Conservation (phyloP, 2,888 invertebrate genomes). For the Aleiodes leptofemur region DNA sequence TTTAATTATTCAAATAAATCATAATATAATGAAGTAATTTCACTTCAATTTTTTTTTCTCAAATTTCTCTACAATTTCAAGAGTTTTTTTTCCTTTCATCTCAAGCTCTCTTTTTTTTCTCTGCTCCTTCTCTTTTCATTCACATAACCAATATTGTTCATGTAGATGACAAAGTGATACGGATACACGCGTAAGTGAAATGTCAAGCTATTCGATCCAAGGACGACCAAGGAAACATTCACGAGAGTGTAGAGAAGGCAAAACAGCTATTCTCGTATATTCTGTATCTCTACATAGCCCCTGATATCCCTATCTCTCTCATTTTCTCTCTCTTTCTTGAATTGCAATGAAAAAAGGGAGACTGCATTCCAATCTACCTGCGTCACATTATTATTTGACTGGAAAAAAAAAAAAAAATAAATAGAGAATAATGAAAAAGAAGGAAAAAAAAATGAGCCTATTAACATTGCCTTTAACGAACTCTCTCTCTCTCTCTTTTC, state of each 20-base stretch:
- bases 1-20: too few relatives aligned
- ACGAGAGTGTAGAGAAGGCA: slow-evolving; percentile 52
- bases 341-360: slow-evolving; percentile 42
- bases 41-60: too few relatives aligned
- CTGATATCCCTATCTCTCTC: slow-evolving; percentile 39
- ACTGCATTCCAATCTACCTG: slow-evolving; percentile 63
- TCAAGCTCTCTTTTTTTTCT: neutral
- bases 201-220: slow-evolving; percentile 69
- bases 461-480: slow-evolving; percentile 37
- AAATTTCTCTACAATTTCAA: too few relatives aligned
- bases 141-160: slow-evolving; percentile 14
- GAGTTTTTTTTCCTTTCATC: too few relatives aligned
- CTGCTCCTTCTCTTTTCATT: neutral
- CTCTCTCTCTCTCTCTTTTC: neutral
- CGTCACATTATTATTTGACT: slow-evolving; percentile 61
- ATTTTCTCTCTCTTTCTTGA: slow-evolving; percentile 1
- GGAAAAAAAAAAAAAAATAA: slow-evolving; percentile 17
- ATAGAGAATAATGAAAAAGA: slow-evolving; percentile 11
- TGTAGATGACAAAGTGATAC: slow-evolving; percentile 38
- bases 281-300: neutral
- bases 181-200: slow-evolving; percentile 62
- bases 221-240: slow-evolving; percentile 55
- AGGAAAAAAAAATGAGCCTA: slow-evolving; percentile 37
- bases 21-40: too few relatives aligned
- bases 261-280: slow-evolving; percentile 44